Conservation (phyloP, 2,797 vertebrate genomes). For the Heterohyrax brucei region DNA sequence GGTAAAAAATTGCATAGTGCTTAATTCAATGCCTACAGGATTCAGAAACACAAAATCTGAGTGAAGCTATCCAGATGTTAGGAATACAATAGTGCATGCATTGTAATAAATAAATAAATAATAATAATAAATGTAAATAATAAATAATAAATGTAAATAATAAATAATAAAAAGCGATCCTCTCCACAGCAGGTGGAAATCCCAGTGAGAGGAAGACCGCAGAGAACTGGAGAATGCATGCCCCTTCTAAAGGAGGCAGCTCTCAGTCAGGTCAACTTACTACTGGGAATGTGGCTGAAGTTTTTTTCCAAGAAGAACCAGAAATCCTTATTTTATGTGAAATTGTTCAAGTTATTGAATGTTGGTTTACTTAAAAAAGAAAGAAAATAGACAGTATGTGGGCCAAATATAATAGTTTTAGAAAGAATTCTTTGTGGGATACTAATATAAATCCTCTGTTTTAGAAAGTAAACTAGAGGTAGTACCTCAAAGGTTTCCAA, state of each 20-base stretch:
- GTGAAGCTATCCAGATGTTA: neutral
- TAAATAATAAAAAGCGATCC: neutral
- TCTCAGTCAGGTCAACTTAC: neutral
- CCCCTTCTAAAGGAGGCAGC: neutral
- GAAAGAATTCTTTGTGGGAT: neutral
- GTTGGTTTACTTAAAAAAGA: constrained; percentile 38
- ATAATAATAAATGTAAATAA: no score
- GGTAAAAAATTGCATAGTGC: neutral
- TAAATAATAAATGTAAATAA: no score
- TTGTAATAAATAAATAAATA: neutral
- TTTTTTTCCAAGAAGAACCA: constrained; percentile 34
- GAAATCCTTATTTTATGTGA: constrained; percentile 63
- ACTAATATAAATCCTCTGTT: constrained; percentile 35
- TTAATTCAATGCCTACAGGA: neutral
- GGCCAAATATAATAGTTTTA: constrained; percentile 57
- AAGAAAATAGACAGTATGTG: constrained; percentile 15
- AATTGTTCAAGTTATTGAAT: constrained; percentile 54
- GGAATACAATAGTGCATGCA: neutral
- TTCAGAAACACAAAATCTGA: constrained; percentile 26
- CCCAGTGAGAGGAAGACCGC: neutral
- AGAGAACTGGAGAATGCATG: neutral
- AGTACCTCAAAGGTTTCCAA: neutral
- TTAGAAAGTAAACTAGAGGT: constrained; percentile 17
- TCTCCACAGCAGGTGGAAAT: neutral
- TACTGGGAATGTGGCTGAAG: neutral